Conservation (phyloP, 2,113 vertebrate species). For the Paraplagusia blochii region DNA sequence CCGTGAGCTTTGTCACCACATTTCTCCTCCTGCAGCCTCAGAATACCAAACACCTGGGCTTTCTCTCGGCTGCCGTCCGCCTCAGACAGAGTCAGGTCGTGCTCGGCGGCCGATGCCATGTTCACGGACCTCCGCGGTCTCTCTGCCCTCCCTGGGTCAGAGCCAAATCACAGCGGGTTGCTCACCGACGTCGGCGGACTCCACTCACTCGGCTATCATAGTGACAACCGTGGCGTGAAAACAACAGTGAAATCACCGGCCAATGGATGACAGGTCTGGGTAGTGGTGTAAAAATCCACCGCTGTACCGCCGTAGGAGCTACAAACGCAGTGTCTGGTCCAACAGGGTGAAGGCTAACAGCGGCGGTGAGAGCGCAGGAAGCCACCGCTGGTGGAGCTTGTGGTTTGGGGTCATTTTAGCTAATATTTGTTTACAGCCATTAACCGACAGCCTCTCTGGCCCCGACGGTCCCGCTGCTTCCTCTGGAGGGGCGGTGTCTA, state of each 20-base stretch:
- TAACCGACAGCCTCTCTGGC: slow-evolving; percentile 22
- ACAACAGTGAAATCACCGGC: slow-evolving; percentile 24
- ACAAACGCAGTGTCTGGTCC: slow-evolving; percentile 6
- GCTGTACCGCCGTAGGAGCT: slow-evolving; percentile 4
- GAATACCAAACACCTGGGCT: slow-evolving; percentile 75
- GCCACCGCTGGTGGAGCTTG: background rate
- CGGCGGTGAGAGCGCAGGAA: background rate
- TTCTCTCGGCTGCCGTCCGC: slow-evolving; percentile 73
- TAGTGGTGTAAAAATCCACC: slow-evolving; percentile 2
- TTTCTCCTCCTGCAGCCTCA: slow-evolving; percentile 79
- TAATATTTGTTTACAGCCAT: slow-evolving; percentile 70
- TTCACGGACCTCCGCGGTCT: slow-evolving; percentile 13
- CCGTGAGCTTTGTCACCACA: slow-evolving; percentile 57
- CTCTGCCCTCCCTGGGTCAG: background rate
- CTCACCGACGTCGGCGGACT: slow-evolving; percentile 20
- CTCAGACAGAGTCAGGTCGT: slow-evolving; percentile 75
- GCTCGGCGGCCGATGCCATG: slow-evolving; percentile 79
- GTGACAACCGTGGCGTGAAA: slow-evolving; percentile 20
- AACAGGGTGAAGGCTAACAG: slow-evolving; percentile 32
- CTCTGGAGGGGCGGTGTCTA: slow-evolving; percentile 70
- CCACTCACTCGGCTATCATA: slow-evolving; percentile 44
- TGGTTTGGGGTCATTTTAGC: slow-evolving; percentile 21
- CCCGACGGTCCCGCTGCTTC: slow-evolving; percentile 39
- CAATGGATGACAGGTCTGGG: slow-evolving; percentile 27
- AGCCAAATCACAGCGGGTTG: slow-evolving; percentile 6